Evolutionary conservation across 2,888 invertebrate species (phyloP), one percentile per base, ranked within the genome.

Genomic region (Hermaeophaga mercurialis): DNA sequence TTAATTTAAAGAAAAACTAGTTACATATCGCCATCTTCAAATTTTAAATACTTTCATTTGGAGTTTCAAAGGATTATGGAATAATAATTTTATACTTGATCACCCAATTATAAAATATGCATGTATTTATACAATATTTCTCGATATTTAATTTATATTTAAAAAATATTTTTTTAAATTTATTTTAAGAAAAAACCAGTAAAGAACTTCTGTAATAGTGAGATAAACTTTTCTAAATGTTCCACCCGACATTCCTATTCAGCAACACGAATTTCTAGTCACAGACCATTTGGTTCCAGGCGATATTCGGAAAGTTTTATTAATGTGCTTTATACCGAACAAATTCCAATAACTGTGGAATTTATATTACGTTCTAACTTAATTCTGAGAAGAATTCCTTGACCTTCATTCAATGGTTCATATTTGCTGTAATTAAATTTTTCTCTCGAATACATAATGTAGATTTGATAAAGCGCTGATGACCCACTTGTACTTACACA

Each of bases 321-420:
- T 45, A 58, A 58, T 54, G 49, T 49, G 54, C 52, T 24, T 43
- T 26, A 62, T 50, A 48, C 65, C 66, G 59, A 52, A 64, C 58
- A 56, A 60, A 70, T 71, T 70, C 72, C 72, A 60, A 70, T 69
- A 65, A 58, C 62, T 59, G 45, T 61, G 70, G 72, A 74, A 74
- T 74, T 74, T 74, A 74, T 74, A 74, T 74, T 74, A 70, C 66
- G 68, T 72, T n/a, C 73, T 72, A 70, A 70, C 71, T 69, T 67
- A 67, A 61, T 65, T 56, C 64, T 61, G 50, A 57, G 60, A 56
- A 62, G 64, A 47, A 64, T 63, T 54, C 56, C 54, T 44, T 36
- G 50, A 45, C 57, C 49, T 26, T 43, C 36, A 46, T 45, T 28
- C 34, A 52, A 34, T 54, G 17, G 54, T 43, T 41, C 50, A 49